Conservation (phyloP, 2,797 vertebrate genomes). For the Spondyliosoma cantharus region DNA sequence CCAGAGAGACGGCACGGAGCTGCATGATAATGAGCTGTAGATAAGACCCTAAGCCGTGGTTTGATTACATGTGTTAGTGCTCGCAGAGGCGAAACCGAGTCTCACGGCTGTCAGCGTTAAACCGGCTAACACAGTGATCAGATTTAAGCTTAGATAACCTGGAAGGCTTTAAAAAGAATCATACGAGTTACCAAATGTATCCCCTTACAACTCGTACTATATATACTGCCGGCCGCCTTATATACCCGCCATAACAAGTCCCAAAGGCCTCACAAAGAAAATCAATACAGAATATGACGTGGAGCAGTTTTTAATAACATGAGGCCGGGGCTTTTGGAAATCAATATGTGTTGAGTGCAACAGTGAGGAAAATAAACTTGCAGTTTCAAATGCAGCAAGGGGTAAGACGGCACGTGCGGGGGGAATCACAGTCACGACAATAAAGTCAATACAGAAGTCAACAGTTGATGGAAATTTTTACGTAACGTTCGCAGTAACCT, state of each 20-base stretch:
- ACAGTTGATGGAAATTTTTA: not conserved
- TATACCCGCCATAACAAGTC: conserved; percentile 38
- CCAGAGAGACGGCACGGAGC: conserved; percentile 39
- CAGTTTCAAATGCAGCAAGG: conserved; percentile 34
- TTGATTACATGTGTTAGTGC: conserved; percentile 17
- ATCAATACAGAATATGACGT: conserved; percentile 76
- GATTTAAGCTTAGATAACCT: conserved; percentile 1
- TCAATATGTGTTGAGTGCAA: conserved; percentile 69
- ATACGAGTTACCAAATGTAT: conserved; percentile 19
- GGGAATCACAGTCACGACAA: conserved; percentile 4
- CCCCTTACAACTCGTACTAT: conserved; percentile 10
- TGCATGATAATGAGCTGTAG: conserved; percentile 17
- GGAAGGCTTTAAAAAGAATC: conserved; percentile 11
- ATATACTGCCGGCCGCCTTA: conserved; percentile 13
- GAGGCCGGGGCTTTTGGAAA: conserved; percentile 55
- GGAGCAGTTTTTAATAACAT: conserved; percentile 70
- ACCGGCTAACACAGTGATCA: not conserved
- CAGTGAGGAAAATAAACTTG: conserved; percentile 49
- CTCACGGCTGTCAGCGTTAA: conserved; percentile 6
- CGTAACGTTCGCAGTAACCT: not conserved
- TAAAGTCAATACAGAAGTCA: not conserved
- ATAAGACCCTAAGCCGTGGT: conserved; percentile 10
- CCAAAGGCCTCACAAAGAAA: conserved; percentile 52
- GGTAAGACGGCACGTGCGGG: conserved; percentile 1
- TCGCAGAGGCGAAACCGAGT: conserved; percentile 17